Percentiles rank a stretch among this genome's conserved stretches.
phyloP scores from a whole-genome alignment of 2,797 vertebrate genomes.

The Hippopotamyrus pictus region DNA sequence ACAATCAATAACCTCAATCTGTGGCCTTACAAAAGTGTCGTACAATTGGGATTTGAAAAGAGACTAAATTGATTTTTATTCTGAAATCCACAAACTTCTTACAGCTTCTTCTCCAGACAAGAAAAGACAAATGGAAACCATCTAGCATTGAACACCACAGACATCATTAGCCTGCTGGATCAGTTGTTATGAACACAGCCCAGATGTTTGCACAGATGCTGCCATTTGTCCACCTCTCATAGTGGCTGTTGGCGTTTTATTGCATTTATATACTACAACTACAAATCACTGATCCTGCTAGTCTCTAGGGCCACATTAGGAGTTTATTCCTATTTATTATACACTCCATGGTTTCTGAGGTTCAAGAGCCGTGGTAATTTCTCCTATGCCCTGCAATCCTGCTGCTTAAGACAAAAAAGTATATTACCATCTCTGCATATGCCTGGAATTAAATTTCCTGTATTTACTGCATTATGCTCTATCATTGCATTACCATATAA shows the following conservation, averaged over 20 bases:
- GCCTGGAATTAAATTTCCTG: neutral
- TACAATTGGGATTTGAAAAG: neutral
- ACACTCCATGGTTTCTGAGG: neutral
- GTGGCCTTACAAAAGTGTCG: neutral
- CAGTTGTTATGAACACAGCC: neutral
- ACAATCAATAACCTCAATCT: neutral
- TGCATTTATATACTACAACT: neutral
- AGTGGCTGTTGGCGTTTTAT: neutral
- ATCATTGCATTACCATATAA: neutral
- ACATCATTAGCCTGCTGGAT: neutral
- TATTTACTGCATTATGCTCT: neutral
- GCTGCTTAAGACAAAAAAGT: neutral
- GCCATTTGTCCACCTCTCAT: constrained; percentile 3
- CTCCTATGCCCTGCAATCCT: neutral
- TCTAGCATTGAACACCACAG: neutral
- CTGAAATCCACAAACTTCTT: neutral
- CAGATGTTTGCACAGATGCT: constrained; percentile 23
- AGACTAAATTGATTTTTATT: constrained; percentile 5
- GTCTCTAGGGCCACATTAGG: constrained; percentile 16
- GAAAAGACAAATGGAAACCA: neutral
- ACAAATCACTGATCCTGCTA: constrained; percentile 7
- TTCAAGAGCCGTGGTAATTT: constrained; percentile 2
- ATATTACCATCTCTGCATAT: neutral
- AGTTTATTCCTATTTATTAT: constrained; percentile 18
- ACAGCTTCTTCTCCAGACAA: neutral